Percentiles rank a stretch among this genome's conserved stretches.
These are phyloP conservation scores for Hydrophis major DNA, from an alignment of 2,797 vertebrate species.

Conservation along the genomic window DNA sequence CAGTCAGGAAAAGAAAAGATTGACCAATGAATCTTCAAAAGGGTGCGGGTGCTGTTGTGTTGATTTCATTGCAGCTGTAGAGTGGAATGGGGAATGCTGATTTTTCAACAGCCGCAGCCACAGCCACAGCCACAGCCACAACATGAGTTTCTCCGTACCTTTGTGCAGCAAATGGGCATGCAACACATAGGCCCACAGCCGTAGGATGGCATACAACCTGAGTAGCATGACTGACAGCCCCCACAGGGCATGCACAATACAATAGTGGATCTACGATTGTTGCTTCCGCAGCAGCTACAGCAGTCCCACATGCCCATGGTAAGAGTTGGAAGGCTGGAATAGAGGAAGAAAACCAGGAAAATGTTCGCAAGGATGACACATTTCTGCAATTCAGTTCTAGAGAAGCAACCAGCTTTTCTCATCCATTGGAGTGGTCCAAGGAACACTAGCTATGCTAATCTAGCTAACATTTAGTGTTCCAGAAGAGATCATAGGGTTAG, in stretches of 20 bases:
- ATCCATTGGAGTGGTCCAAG: background rate
- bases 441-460: background rate
- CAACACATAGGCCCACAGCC: background rate
- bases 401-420: background rate
- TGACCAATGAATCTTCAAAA: background rate
- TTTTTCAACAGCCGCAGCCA: background rate
- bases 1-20: background rate
- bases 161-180: background rate
- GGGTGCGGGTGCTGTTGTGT: background rate
- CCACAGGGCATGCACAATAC: background rate
- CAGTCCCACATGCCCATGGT: background rate
- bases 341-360: background rate
- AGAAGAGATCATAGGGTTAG: background rate
- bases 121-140: background rate
- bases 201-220: background rate
- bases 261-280: background rate
- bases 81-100: background rate
- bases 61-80: background rate
- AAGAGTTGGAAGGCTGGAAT: background rate
- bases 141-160: fast-evolving
- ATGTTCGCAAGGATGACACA: background rate
- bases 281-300: background rate
- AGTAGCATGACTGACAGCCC: background rate
- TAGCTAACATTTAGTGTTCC: background rate
- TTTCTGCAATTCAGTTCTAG: background rate